A percentile compares a stretch with the other conserved stretches of the same genome.
Evolutionary conservation across 1,140 invertebrate species (phyloP).

Genomic region (Archivesica marissinica): DNA sequence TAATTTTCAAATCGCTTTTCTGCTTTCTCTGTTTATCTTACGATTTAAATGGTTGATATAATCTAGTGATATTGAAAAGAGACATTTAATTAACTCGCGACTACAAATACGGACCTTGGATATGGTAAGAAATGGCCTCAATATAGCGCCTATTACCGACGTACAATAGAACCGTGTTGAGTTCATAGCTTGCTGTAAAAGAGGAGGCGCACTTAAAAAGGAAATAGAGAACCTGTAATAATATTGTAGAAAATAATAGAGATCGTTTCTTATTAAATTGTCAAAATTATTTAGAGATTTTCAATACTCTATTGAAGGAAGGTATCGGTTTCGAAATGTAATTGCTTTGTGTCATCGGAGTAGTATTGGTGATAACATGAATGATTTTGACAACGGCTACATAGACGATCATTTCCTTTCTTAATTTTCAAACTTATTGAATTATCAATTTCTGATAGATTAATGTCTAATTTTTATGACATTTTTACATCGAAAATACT

Average conservation of each 20-base stretch:
- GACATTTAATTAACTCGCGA: slow-evolving; percentile 51
- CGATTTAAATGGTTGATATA: slow-evolving; percentile 51
- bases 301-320: neutral
- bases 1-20: slow-evolving; percentile 31
- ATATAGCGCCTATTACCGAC: neutral
- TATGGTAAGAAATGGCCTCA: neutral
- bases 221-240: slow-evolving; percentile 23
- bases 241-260: slow-evolving; percentile 28
- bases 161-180: neutral
- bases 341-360: slow-evolving; percentile 24
- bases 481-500: no score
- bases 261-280: slow-evolving; percentile 55
- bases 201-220: slow-evolving; percentile 25
- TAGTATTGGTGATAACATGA: neutral
- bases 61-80: slow-evolving; percentile 31
- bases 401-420: neutral
- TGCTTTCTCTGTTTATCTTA: slow-evolving; percentile 37
- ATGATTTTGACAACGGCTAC: slow-evolving; percentile 6
- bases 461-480: no score
- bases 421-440: neutral
- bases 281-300: slow-evolving; percentile 50
- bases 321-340: slow-evolving; percentile 25
- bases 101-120: slow-evolving; percentile 45
- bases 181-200: neutral
- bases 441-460: neutral